Evolutionary conservation across 2,888 invertebrate species (phyloP).

Genomic region (Amphipoea oculea): DNA sequence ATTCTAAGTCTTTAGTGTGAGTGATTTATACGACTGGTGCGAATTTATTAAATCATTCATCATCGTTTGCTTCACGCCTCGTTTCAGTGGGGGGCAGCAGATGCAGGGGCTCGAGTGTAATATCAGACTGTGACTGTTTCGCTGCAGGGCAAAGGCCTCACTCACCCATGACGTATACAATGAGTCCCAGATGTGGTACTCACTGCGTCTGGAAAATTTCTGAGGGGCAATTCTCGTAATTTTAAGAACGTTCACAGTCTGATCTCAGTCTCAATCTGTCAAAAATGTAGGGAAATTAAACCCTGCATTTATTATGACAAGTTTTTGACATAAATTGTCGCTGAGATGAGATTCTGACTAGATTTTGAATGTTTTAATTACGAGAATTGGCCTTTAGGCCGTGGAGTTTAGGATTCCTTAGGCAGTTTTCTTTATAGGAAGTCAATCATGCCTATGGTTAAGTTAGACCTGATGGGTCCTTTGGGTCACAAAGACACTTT

Average conservation of each 20-base stretch:
- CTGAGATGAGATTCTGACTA: neutral
- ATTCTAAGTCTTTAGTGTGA: conserved; percentile 59
- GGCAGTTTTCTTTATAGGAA: neutral
- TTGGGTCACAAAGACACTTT: conserved; percentile 6
- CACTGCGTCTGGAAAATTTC: neutral
- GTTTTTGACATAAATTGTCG: neutral
- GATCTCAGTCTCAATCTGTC: neutral
- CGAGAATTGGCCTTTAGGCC: neutral
- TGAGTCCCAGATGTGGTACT: neutral
- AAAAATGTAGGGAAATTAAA: too few relatives aligned
- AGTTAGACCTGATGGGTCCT: neutral
- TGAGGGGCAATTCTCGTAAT: neutral
- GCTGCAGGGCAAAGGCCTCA: neutral
- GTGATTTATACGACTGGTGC: conserved; percentile 72
- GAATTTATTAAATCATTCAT: conserved; percentile 79
- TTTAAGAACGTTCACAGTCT: neutral
- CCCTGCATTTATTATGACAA: neutral
- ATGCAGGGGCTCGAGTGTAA: conserved; percentile 13
- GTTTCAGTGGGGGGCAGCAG: conserved; percentile 48
- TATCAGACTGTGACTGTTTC: neutral
- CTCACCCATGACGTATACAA: neutral
- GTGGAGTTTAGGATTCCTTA: neutral
- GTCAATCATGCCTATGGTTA: conserved; percentile 12
- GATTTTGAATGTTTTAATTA: too few relatives aligned
- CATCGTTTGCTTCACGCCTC: conserved; percentile 69